Percentiles rank a stretch among this genome's conserved stretches.
Evolutionary conservation across 30 jellyfish, hydroid and myxozoan species (phyloP).

Genomic region (Hydra vulgaris): DNA sequence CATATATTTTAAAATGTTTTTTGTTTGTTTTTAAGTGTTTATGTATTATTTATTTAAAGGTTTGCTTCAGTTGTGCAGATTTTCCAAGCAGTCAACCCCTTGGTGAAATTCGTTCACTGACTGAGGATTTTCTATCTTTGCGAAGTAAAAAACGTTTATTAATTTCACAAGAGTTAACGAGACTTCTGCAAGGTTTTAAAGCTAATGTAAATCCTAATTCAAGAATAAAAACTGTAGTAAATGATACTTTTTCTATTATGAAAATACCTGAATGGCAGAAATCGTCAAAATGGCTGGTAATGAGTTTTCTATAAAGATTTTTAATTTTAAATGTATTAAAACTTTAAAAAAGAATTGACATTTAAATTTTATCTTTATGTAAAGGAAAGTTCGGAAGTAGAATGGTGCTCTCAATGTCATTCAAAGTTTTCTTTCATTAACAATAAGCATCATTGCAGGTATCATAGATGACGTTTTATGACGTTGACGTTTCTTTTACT

Average conservation of each 20-base stretch:
- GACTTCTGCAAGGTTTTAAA: slow-evolving; percentile 60
- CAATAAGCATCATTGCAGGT: slow-evolving; percentile 84
- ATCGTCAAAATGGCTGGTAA: slow-evolving; percentile 83
- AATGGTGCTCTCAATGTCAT: slow-evolving; percentile 69
- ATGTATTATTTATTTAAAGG: slow-evolving; percentile 36
- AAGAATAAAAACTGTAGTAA: slow-evolving; percentile 39
- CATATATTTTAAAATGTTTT: too few relatives aligned
- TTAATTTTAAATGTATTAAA: neutral
- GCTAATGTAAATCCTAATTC: slow-evolving; percentile 38
- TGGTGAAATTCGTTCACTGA: slow-evolving; percentile 53
- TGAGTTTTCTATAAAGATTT: neutral
- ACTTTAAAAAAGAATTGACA: neutral
- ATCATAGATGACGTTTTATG: neutral
- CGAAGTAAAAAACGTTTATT: slow-evolving; percentile 37
- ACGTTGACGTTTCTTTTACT: too few relatives aligned
- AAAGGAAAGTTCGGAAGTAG: slow-evolving; percentile 82
- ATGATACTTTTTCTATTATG: slow-evolving; percentile 49
- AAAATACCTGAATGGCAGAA: slow-evolving; percentile 90
- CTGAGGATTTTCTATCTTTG: slow-evolving; percentile 26
- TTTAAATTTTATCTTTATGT: neutral
- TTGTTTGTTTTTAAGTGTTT: too few relatives aligned
- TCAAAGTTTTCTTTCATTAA: slow-evolving; percentile 47
- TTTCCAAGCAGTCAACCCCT: slow-evolving; percentile 27
- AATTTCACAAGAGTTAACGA: slow-evolving; percentile 34
- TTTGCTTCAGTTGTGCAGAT: slow-evolving; percentile 72